Conservation (phyloP, 1,140 invertebrate genomes). For the Chironomus tepperi region DNA sequence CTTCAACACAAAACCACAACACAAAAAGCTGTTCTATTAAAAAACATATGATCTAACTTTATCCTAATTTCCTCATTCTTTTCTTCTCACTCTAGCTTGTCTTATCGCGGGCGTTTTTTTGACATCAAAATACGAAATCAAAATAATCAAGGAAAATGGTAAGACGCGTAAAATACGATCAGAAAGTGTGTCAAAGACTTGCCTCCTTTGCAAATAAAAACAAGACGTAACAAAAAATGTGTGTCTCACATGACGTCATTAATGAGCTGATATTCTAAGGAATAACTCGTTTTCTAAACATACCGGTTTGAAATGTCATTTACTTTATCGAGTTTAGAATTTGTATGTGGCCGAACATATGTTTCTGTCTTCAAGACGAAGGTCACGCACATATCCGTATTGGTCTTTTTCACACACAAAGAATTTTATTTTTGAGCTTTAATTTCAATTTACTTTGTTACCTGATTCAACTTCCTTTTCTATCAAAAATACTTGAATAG, state of each 20-base stretch:
- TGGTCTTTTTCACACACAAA: too few species aligned
- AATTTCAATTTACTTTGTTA: too few species aligned
- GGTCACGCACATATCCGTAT: neutral
- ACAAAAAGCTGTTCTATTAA: too few species aligned
- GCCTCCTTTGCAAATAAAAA: neutral
- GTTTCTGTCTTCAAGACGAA: neutral
- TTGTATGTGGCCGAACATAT: too few species aligned
- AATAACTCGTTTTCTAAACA: neutral
- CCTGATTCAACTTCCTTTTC: too few species aligned
- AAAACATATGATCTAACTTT: too few species aligned
- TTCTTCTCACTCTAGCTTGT: neutral
- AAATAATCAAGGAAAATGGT: constrained; percentile 18
- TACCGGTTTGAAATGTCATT: neutral
- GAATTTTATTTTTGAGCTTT: too few species aligned
- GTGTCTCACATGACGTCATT: neutral
- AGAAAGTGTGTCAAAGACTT: constrained; percentile 1
- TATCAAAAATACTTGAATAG: too few species aligned
- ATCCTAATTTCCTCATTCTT: neutral
- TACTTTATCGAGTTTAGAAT: neutral
- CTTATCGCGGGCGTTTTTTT: neutral
- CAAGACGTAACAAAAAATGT: neutral
- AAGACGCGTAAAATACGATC: neutral
- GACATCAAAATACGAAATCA: constrained; percentile 15
- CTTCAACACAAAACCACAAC: too few species aligned
- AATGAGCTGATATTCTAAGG: neutral